phyloP scores from a whole-genome alignment of 2,113 vertebrate species.

The Psettodes erumei region DNA sequence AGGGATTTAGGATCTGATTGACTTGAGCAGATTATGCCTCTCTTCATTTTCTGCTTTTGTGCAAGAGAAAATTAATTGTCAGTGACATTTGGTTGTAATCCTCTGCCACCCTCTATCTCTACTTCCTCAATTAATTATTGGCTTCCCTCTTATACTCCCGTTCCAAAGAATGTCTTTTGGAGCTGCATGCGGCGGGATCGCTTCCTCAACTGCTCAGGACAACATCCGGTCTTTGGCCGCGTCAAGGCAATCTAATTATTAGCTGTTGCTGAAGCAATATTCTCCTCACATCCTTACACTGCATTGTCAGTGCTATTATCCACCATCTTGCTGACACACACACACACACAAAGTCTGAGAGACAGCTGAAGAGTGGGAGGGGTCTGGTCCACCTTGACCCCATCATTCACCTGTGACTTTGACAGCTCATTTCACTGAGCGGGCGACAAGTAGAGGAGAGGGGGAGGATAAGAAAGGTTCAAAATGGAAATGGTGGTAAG shows the following conservation, averaged over 20 bases:
- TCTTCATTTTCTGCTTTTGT: conserved; percentile 71
- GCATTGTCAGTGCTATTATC: conserved; percentile 65
- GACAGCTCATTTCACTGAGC: conserved; percentile 47
- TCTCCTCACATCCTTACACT: conserved; percentile 38
- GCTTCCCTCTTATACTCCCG: conserved; percentile 46
- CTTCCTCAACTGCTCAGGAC: conserved; percentile 58
- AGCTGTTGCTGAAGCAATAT: conserved; percentile 47
- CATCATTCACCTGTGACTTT: conserved; percentile 54
- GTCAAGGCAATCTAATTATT: conserved; percentile 66
- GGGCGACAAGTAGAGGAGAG: not conserved
- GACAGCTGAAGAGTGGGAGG: conserved; percentile 36
- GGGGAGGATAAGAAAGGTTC: not conserved
- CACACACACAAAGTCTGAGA: conserved; percentile 45
- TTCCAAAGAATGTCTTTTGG: conserved; percentile 37
- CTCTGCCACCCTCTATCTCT: conserved; percentile 46
- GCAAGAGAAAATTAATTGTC: conserved; percentile 74
- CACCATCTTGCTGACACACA: conserved; percentile 27
- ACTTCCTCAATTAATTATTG: conserved; percentile 68
- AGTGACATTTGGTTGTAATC: conserved; percentile 75
- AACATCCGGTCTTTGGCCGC: conserved; percentile 61
- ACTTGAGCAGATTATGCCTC: conserved; percentile 74
- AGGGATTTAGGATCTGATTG: conserved; percentile 76
- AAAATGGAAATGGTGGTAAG: not conserved
- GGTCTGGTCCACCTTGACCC: conserved; percentile 44
- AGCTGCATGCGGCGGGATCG: conserved; percentile 37